Evolutionary conservation across 2,888 invertebrate species (phyloP).

Genomic region (Drosophila mettleri): DNA sequence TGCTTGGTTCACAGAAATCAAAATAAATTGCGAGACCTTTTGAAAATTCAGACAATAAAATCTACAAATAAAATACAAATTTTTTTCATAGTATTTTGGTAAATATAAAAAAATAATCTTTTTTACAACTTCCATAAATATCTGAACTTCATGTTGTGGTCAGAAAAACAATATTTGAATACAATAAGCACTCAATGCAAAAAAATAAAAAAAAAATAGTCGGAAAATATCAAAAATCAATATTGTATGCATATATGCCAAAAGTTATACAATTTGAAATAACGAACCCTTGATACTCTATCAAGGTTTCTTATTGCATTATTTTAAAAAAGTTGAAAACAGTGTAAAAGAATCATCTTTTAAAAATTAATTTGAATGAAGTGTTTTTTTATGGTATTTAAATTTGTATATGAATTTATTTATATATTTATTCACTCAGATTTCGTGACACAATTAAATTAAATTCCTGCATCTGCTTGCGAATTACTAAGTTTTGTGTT

Average conservation of each 20-base stretch:
- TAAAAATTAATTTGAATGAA: too few species aligned
- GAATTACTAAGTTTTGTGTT: not conserved
- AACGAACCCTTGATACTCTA: conserved; percentile 11
- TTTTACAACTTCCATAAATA: not conserved
- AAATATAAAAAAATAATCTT: not conserved
- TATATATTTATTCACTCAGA: not conserved
- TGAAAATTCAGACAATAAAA: not conserved
- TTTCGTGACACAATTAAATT: conserved; percentile 1
- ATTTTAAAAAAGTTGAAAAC: too few species aligned
- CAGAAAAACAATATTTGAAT: conserved; percentile 1
- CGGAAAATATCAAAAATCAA: conserved; percentile 2
- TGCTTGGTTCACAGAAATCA: not conserved
- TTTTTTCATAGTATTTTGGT: not conserved
- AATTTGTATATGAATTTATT: not conserved
- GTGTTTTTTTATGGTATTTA: too few species aligned
- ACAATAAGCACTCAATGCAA: conserved; percentile 10
- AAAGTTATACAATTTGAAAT: too few species aligned
- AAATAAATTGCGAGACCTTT: not conserved
- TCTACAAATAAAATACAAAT: too few species aligned
- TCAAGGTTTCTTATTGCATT: not conserved
- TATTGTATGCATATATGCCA: conserved; percentile 1
- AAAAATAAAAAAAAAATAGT: not conserved
- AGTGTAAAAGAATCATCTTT: too few species aligned
- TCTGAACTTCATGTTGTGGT: not conserved
- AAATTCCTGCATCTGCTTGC: not conserved